These are phyloP conservation scores for Nerophis ophidion DNA, from an alignment of 2,113 vertebrate species.

Conservation along the genomic window DNA sequence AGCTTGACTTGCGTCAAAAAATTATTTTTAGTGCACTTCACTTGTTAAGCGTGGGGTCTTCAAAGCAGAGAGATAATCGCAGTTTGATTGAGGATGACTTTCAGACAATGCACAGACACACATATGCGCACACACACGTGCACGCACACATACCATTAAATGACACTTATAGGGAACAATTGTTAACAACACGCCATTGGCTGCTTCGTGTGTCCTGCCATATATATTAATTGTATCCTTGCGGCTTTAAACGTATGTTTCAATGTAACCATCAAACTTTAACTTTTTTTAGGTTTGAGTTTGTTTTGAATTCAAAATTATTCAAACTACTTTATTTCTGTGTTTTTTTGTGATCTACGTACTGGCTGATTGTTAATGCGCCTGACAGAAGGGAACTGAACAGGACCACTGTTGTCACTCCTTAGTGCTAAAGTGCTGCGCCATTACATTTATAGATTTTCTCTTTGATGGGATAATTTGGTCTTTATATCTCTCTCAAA, in stretches of 20 bases:
- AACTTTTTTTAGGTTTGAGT: no score
- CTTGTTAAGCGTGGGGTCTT: constrained; percentile 13
- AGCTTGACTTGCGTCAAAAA: constrained; percentile 1
- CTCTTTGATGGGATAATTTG: constrained; percentile 72
- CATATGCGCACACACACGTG: neutral
- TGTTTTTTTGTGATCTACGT: constrained; percentile 14
- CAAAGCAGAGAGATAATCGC: constrained; percentile 4
- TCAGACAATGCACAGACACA: constrained; percentile 3
- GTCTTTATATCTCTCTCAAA: constrained; percentile 69
- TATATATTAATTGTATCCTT: neutral
- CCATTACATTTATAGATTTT: constrained; percentile 75
- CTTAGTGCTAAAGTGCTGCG: constrained; percentile 47
- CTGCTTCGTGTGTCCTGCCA: neutral
- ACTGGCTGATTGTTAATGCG: constrained; percentile 36
- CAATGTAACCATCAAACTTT: no score
- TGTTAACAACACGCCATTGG: constrained; percentile 7
- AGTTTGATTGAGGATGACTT: constrained; percentile 9
- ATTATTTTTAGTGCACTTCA: constrained; percentile 7
- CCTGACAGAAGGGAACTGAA: constrained; percentile 46
- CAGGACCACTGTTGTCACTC: constrained; percentile 56
- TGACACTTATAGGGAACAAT: constrained; percentile 1
- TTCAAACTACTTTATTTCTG: constrained; percentile 1
- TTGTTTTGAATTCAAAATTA: neutral
- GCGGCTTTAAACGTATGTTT: neutral
- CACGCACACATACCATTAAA: neutral